These are phyloP conservation scores for Acropternis orthonyx DNA, from an alignment of 2,797 vertebrate genomes.

Conservation along the genomic window DNA sequence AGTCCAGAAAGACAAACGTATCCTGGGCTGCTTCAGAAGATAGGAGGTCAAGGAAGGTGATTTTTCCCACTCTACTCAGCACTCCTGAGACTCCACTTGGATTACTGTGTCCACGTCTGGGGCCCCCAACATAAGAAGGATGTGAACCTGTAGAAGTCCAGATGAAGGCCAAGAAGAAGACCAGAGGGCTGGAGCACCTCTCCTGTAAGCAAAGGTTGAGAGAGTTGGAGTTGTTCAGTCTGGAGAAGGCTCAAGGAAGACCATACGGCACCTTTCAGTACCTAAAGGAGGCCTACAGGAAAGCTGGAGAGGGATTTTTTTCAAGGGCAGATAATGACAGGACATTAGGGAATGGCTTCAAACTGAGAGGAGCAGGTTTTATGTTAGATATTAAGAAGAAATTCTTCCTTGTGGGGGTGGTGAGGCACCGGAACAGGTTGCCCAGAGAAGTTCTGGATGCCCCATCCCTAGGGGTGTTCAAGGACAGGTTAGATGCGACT, in stretches of 20 bases:
- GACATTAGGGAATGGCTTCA: not conserved
- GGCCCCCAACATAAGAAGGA: not conserved
- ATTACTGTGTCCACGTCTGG: not conserved
- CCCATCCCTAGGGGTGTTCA: not conserved
- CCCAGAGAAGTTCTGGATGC: not conserved
- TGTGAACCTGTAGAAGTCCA: not conserved
- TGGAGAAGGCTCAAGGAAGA: not conserved
- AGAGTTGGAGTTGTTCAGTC: not conserved
- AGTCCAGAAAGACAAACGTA: fast-evolving
- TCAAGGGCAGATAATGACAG: too few relatives aligned
- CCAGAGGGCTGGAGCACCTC: not conserved
- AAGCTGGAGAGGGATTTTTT: not conserved
- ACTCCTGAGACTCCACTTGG: not conserved
- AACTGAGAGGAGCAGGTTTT: not conserved
- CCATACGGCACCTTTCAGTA: not conserved
- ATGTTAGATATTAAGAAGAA: not conserved
- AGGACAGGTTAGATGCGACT: not conserved
- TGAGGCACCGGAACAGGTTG: not conserved
- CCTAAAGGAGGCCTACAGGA: not conserved
- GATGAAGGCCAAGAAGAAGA: not conserved
- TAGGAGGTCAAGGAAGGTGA: not conserved
- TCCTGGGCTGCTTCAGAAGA: not conserved
- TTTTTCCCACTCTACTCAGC: not conserved
- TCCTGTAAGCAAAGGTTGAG: not conserved
- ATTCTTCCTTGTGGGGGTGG: not conserved